Evolutionary conservation across 2,797 vertebrate genomes (phyloP).

Genomic region (Eleutherodactylus coqui): DNA sequence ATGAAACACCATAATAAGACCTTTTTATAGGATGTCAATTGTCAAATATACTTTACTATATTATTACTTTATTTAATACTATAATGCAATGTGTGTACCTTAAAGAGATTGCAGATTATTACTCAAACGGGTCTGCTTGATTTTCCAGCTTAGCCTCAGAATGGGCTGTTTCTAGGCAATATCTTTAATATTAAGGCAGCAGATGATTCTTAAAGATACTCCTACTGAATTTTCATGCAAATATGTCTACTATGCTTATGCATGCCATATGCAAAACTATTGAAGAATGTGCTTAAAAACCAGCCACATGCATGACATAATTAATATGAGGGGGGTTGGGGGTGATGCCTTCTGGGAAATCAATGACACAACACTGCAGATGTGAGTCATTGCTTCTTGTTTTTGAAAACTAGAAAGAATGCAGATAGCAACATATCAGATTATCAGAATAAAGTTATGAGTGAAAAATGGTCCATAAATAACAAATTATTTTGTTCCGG

Average conservation of each 20-base stretch:
- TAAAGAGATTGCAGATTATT: neutral
- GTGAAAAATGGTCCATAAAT: neutral
- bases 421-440: neutral
- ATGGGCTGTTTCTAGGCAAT: neutral
- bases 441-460: neutral
- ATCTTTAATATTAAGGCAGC: neutral
- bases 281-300: neutral
- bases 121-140: neutral
- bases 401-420: neutral
- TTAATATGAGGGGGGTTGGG: neutral
- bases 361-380: neutral
- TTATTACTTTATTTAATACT: neutral
- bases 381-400: neutral
- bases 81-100: neutral
- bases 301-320: neutral
- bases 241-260: neutral
- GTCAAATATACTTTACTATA: constrained; percentile 1
- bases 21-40: neutral
- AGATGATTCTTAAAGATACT: neutral
- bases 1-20: neutral
- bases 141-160: neutral
- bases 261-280: constrained; percentile 14
- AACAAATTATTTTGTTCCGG: neutral
- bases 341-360: neutral
- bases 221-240: constrained; percentile 25